Evolutionary conservation across 2,797 vertebrate species (phyloP), one percentile per base, ranked within the genome.

Genomic region (Ptychobarbus kaznakovi): DNA sequence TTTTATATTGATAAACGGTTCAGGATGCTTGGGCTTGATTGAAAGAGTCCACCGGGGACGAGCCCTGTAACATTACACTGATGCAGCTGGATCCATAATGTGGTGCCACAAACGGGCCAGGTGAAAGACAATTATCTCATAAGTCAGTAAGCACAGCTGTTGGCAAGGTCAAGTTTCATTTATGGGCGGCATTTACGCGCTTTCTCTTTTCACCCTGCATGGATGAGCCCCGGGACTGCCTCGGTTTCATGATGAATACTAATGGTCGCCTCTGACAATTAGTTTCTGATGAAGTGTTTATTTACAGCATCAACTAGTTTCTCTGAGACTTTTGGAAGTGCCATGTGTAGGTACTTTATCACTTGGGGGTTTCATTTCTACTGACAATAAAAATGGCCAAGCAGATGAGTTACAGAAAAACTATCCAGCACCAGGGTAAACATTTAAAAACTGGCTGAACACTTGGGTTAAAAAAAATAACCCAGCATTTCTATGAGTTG

Each of bases 61-160:
- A 83, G 84, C 82, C 87, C 85, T 87, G 91, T 80, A 91, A 86
- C 89, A 84, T 89, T 82, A 83, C 44, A 77, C 63, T 65, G 81
- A 87, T 83, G 87, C 91, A 92, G 88, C 91, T 91, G 84, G 86
- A 86, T 89, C 90, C 86, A 92, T 94, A 92, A 92, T 91, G 89
- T 77, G 69, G 72, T 89, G 87, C 82, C 90, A 92, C 89, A 89
- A 87, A 91, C 88, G 86, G 86, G 90, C 90, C 84, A 86, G 88
- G 82, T 90, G 90, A 89, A 88, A 91, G 89, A 93, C 94, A 94
- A 94, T 95, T 93, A 93, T 95, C 92, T 94, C 92, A 93, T 93
- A 95, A 94, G 93, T 94, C 94, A 93, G 93, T 92, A 92, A 92
- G 91, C 92, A 92, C 94, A 95, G 94, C 94, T 95, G 94, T 92